A percentile compares a stretch with the other conserved stretches of the same genome.
phyloP scores from a whole-genome alignment of 2,113 vertebrate species.

The Pogonocichla stellata region DNA sequence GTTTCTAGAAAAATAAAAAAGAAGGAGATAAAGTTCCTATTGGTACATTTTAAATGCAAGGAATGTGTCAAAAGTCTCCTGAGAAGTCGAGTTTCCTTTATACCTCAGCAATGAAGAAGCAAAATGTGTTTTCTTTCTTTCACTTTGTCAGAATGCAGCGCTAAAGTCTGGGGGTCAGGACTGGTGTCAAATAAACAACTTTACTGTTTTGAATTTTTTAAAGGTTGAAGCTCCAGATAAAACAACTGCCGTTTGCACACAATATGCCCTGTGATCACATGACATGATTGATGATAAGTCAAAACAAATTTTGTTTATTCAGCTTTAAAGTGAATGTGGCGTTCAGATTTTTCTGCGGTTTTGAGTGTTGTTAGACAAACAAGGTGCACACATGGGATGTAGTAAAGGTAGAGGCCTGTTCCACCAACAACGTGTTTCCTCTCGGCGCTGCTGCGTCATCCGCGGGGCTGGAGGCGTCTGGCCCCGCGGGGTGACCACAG shows the following conservation, averaged over 20 bases:
- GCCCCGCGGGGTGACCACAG: accelerated
- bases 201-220: constrained; percentile 82
- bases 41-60: constrained; percentile 58
- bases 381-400: constrained; percentile 73
- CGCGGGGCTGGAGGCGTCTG: neutral
- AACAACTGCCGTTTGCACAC: constrained; percentile 77
- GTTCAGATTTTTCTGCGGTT: constrained; percentile 70
- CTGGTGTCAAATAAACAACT: constrained; percentile 79
- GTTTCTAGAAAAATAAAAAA: constrained; percentile 67
- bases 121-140: constrained; percentile 76
- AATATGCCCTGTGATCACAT: constrained; percentile 77
- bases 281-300: constrained; percentile 82
- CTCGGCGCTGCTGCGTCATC: constrained; percentile 56
- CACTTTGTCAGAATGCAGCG: constrained; percentile 72
- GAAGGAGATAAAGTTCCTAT: constrained; percentile 46
- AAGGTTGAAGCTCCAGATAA: constrained; percentile 78
- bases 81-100: constrained; percentile 63
- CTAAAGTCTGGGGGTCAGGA: constrained; percentile 73
- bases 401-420: constrained; percentile 66
- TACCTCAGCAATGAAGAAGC: constrained; percentile 66
- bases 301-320: constrained; percentile 81
- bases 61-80: constrained; percentile 60
- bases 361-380: constrained; percentile 79
- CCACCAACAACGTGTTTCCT: constrained; percentile 57
- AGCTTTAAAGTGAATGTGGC: constrained; percentile 77